phyloP scores from a whole-genome alignment of 1,140 invertebrate species.

The Eriosoma lanigerum region DNA sequence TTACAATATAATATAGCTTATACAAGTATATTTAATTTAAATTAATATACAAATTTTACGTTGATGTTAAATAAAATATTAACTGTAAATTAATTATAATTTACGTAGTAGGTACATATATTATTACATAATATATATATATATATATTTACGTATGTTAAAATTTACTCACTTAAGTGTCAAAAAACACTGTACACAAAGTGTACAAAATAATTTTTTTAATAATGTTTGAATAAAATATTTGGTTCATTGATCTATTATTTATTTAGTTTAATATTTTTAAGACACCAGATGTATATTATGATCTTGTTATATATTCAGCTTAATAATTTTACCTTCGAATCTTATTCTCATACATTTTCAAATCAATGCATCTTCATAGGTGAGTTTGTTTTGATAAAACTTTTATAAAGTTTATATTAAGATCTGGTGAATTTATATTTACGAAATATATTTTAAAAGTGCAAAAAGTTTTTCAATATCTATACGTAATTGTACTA shows the following conservation, averaged over 20 bases:
- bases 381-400: background rate
- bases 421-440: background rate
- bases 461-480: background rate
- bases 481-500: background rate
- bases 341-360: background rate
- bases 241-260: background rate
- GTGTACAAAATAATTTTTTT: too few relatives aligned
- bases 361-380: background rate
- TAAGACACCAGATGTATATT: conserved; percentile 4
- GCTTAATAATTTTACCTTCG: background rate
- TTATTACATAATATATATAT: too few relatives aligned
- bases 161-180: too few relatives aligned
- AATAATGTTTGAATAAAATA: too few relatives aligned
- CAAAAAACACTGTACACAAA: too few relatives aligned
- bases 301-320: background rate
- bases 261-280: conserved; percentile 2
- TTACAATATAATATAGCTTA: too few relatives aligned
- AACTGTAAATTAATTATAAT: too few relatives aligned
- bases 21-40: too few relatives aligned
- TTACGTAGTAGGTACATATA: too few relatives aligned
- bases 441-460: background rate
- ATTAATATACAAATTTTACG: too few relatives aligned
- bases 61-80: too few relatives aligned
- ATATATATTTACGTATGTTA: too few relatives aligned
- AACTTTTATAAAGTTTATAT: conserved; percentile 13